Conservation (phyloP, 1,140 invertebrate species). For the Ephestia elutella region DNA sequence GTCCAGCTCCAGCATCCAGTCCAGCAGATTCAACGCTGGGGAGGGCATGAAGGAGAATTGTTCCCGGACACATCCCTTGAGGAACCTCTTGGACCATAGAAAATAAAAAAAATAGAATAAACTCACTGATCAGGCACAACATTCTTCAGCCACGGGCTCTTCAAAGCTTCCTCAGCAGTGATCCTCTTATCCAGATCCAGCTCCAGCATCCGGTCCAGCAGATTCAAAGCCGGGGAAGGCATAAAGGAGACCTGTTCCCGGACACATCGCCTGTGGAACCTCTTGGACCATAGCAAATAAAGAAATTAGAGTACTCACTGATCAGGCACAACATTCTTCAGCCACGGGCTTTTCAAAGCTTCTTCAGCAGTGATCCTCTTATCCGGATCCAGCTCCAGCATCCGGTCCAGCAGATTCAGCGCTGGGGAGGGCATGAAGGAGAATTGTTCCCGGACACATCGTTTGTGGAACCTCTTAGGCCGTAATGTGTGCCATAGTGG, state of each 20-base stretch:
- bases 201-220: too few species aligned
- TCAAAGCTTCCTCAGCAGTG: too few species aligned
- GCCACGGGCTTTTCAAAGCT: conserved; percentile 95
- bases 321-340: conserved; percentile 92
- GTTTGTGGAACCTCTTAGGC: conserved; percentile 91
- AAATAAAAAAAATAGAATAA: too few species aligned
- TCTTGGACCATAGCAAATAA: too few species aligned
- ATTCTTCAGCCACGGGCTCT: too few species aligned
- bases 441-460: conserved; percentile 94
- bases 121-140: conserved; percentile 92
- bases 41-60: conserved; percentile 94
- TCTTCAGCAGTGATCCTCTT: conserved; percentile 95
- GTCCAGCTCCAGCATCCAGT: conserved; percentile 97
- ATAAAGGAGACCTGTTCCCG: too few species aligned
- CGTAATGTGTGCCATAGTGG: conserved; percentile 94
- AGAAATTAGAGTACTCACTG: conserved; percentile 79
- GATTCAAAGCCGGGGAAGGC: too few species aligned
- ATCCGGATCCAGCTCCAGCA: conserved; percentile 97
- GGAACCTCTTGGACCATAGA: conserved; percentile 94
- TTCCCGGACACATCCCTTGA: conserved; percentile 91
- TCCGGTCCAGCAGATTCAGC: conserved; percentile 95
- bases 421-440: conserved; percentile 91
- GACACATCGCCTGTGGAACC: too few species aligned
- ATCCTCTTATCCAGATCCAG: conserved; percentile 95
- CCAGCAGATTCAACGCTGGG: conserved; percentile 92